phyloP scores from a whole-genome alignment of 2,113 vertebrate species.

The Podarcis muralis region DNA sequence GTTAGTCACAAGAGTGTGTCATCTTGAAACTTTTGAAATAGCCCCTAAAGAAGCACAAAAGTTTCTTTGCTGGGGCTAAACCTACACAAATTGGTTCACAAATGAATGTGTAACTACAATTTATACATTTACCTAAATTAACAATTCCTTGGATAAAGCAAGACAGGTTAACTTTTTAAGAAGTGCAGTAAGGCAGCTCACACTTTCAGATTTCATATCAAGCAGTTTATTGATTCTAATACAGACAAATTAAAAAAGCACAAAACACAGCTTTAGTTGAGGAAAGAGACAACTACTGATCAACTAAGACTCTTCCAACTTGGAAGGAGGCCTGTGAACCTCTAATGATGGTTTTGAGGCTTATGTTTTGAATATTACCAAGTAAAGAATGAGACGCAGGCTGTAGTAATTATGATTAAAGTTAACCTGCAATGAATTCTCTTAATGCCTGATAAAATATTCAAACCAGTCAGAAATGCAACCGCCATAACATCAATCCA shows the following conservation, averaged over 20 bases:
- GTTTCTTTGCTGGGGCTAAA: neutral
- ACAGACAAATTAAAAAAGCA: fast-evolving
- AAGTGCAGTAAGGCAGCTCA: neutral
- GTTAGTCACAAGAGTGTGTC: no score
- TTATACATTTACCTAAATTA: neutral
- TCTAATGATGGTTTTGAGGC: neutral
- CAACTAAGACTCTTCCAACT: neutral
- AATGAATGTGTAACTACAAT: no score
- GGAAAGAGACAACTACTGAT: neutral
- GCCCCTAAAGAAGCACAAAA: no score
- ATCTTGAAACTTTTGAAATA: no score
- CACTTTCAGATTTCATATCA: fast-evolving
- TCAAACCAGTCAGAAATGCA: neutral
- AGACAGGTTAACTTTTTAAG: neutral
- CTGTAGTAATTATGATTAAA: neutral
- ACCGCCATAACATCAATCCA: neutral
- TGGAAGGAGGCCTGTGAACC: neutral
- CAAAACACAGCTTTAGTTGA: neutral
- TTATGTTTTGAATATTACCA: neutral
- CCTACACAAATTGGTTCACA: neutral
- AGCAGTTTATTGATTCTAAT: neutral
- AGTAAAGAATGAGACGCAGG: neutral
- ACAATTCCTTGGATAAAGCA: no score
- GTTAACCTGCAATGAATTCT: neutral
- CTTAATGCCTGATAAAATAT: neutral